Base-by-base conservation (phyloP, 2,888 invertebrate species). In the Aplocera efformata region DNA sequence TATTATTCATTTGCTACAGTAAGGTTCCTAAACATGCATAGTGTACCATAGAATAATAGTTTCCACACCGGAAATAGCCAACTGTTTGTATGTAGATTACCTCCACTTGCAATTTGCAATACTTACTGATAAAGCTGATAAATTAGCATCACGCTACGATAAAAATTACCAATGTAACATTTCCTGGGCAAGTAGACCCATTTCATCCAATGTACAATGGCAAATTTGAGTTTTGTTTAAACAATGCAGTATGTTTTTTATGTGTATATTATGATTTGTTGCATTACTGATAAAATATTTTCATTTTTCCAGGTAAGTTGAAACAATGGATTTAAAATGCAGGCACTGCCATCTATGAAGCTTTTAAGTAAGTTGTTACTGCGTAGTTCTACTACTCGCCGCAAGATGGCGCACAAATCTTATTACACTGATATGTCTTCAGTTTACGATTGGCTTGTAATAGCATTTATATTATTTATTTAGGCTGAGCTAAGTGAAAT, bases 241-340 rank as follows among this genome's bases (percentile, higher is more conserved):
- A n/a, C n/a, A n/a, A n/a, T n/a, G n/a, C n/a, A n/a, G n/a, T n/a
- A n/a, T n/a, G n/a, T n/a, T n/a, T 22, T 6, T 24, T 4, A 6
- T 17, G 4, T 7, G 7, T 11, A 17, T 11, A 35, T 37, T 32
- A 30, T 24, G 31, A 30, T 45, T 29, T 33, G n/a, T 17, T 17
- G 13, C 13, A 17, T 32, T 38, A 35, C n/a, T 52, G 29, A 53
- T 24, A 9, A 40, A 24, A 42, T 30, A 35, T 48, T 59, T 60
- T 27, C 60, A 66, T 72, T 81, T 78, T 90, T 90, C 48, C 86
- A 91, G 91, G 91, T 91, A 90, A 91, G 91, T 90, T 21, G 7
- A 9, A 10, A 24, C 8, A 23, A 6, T 22, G 7, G n/a, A n/a
- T n/a, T n/a, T n/a, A n/a, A n/a, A 32, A 34, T 13, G 17, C 50